Base-by-base conservation (phyloP, 1,140 invertebrate genomes). In the Hyles euphorbiae region DNA sequence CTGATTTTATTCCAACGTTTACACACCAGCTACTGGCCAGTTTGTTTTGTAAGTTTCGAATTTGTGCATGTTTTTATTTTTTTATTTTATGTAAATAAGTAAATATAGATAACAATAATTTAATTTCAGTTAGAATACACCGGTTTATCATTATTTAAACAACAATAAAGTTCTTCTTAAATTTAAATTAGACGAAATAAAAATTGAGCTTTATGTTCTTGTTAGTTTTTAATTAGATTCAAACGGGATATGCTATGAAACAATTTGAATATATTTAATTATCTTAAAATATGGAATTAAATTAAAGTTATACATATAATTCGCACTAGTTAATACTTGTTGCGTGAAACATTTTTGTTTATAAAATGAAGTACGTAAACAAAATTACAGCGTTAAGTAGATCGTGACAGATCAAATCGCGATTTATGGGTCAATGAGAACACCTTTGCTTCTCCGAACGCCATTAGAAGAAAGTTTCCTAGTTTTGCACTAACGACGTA, bases 351-450 rank as follows among this genome's bases (percentile, higher is more conserved):
- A 52, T 59, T 47, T 58, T 56, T 62, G 49, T 53, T 55, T 46
- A 53, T 56, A 48, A 48, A 47, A 10, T 48, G 52, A 63, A 47
- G 58, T 58, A 63, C 61, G 56, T 72, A 82, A 76, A 73, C 70
- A 79, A 48, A 85, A 83, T 86, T 78, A 82, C 55, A 59, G 65
- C 63, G 74, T 56, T 67, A 83, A 88, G 74, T 86, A 85, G 85
- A 82, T 74, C 82, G 82, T 77, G 66, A 86, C 85, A 78, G 76
- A 85, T 65, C 63, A 58, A 57, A 65, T 84, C 71, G 63, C 64
- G 58, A 76, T 84, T 82, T 79, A 82, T 80, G 72, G 84, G 82
- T 81, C 83, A 83, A 56, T 59, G 56, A 60, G 54, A 63, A 62
- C 56, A 53, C 54, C 53, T 57, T 60, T 44, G 36, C 10, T 6